Base-by-base conservation (phyloP, 2,797 vertebrate species). In the Cynodonichthys magdalenae region DNA sequence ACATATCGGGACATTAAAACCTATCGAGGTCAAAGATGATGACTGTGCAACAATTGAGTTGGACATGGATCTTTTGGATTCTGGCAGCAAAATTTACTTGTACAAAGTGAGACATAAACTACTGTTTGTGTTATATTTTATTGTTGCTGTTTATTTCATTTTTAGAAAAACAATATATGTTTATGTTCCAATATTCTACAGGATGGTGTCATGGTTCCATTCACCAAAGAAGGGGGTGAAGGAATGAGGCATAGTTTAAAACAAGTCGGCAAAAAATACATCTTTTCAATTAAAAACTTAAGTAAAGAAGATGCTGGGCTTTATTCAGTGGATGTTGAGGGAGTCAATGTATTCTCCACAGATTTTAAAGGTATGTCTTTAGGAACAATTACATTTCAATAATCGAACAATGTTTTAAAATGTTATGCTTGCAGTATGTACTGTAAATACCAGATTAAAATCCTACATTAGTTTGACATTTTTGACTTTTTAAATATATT, bases 321-420 rank as follows among this genome's bases (percentile, higher is more conserved):
- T 15, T 97, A 97, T 75, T 95, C 96, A 46, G 91, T 97, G 84
- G 93, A 93, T 77, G 93, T 97, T 79, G 95, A 92, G 75, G 94
- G 95, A 0, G 81, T 93, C 9, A 94, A 93, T 29, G 44, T 98
- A 51, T 97, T 98, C 87, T 95, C 95, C 42, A 96, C 95, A 0
- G 93, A 96, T 17, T 90, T 94, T 63, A 93, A 95, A 63, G 85
- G 96, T 96, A 39, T 39, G 11, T 39, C 12, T 39, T 12, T 39
- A 89, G 36, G 14, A n/a, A 53, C 17, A 27, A 60, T 41, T 17
- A 56, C 0, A 3, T 59, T 59, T 19, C 10, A 31, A 4, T 42
- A 1, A 34, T 14, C 36, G 3, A 39, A 9, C 31, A 31, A 31
- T 29, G 10, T 4, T 29, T 28, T 3, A 41, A 54, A 36, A 7